A percentile compares a stretch with the other conserved stretches of the same genome.
phyloP scores from a whole-genome alignment of 2,113 vertebrate species.

The Pyrgilauda ruficollis region DNA sequence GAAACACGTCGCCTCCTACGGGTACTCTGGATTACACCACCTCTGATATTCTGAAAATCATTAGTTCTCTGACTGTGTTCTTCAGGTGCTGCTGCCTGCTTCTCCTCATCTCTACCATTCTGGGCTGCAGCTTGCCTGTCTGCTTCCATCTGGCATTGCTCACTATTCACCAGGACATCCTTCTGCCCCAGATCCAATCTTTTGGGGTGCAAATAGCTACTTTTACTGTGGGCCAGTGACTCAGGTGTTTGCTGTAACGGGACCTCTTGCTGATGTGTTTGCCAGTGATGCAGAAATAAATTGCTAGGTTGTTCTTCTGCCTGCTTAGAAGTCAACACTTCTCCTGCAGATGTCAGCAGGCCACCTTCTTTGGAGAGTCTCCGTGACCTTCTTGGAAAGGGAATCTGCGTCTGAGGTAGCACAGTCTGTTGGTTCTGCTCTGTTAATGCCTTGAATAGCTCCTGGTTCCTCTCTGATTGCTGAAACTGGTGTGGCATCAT shows the following conservation, averaged over 20 bases:
- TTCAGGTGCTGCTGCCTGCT: conserved; percentile 24
- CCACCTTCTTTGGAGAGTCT: conserved; percentile 92
- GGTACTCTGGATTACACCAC: conserved; percentile 91
- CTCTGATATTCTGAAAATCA: conserved; percentile 80
- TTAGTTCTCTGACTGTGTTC: conserved; percentile 40
- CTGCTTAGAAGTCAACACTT: conserved; percentile 64
- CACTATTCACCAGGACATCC: conserved; percentile 47
- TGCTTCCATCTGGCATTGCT: conserved; percentile 59
- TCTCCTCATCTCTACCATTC: conserved; percentile 71
- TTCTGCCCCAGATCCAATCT: conserved; percentile 47
- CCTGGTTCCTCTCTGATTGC: conserved; percentile 76
- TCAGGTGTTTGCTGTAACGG: conserved; percentile 68
- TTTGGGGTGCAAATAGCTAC: conserved; percentile 5
- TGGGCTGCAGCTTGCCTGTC: conserved; percentile 58
- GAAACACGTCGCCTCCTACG: conserved; percentile 85
- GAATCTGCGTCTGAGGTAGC: conserved; percentile 78
- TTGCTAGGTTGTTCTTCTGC: conserved; percentile 69
- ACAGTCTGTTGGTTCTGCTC: conserved; percentile 79
- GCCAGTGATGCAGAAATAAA: conserved; percentile 75
- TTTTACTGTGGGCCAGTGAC: conserved; percentile 49
- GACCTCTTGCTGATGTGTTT: conserved; percentile 66
- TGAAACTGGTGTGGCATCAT: conserved; percentile 75
- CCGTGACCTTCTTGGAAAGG: conserved; percentile 87
- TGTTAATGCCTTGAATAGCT: conserved; percentile 76
- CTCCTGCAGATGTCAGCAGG: conserved; percentile 72